Conservation (phyloP, 2,113 vertebrate genomes). For the Hydrochoerus hydrochaeris region DNA sequence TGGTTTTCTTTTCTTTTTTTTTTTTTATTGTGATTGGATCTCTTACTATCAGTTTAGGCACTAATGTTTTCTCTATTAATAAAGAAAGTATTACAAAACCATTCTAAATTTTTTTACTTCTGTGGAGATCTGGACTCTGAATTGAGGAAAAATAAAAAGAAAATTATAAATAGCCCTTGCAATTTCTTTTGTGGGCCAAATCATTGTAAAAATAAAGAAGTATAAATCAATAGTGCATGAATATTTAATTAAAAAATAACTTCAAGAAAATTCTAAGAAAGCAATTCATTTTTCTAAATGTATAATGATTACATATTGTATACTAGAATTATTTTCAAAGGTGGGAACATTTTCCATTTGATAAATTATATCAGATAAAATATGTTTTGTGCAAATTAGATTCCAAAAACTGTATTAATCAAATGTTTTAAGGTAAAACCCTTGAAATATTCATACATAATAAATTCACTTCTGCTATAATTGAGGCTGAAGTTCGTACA, state of each 20-base stretch:
- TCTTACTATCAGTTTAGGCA: not conserved
- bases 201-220: not conserved
- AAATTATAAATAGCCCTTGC: not conserved
- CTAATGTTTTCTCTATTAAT: not conserved
- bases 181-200: not conserved
- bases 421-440: not conserved
- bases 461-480: not conserved
- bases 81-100: not conserved
- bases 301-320: not conserved
- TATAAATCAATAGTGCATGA: not conserved
- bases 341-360: not conserved
- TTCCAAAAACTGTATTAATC: not conserved
- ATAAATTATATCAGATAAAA: not conserved
- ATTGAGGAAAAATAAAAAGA: not conserved
- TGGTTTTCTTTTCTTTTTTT: not conserved
- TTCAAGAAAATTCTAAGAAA: not conserved
- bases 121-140: not conserved
- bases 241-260: not conserved
- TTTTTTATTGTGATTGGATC: not conserved
- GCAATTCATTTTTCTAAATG: not conserved
- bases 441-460: not conserved
- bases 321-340: not conserved
- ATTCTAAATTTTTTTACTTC: not conserved
- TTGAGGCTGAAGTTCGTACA: not conserved
- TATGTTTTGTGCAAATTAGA: not conserved